These are phyloP conservation scores for Sycophila texana DNA, from an alignment of 2,888 invertebrate species.

Conservation along the genomic window DNA sequence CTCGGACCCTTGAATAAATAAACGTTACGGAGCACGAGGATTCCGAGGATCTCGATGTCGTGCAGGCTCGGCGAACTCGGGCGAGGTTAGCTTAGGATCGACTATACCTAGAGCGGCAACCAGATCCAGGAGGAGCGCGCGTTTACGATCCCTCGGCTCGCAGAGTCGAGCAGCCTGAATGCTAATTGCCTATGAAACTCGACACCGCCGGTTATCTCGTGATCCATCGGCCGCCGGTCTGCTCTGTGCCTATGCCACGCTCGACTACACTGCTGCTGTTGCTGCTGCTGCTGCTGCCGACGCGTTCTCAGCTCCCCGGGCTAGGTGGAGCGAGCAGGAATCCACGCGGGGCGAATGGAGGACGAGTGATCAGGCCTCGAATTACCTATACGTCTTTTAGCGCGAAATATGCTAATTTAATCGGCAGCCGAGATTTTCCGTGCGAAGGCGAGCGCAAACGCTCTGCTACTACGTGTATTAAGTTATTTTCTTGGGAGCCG, in stretches of 20 bases:
- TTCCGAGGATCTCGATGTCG: conserved; percentile 12
- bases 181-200: conserved; percentile 62
- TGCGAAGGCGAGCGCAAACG: neutral
- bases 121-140: conserved; percentile 23
- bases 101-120: conserved; percentile 7
- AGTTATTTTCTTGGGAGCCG: neutral
- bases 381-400: conserved; percentile 40
- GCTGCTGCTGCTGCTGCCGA: neutral
- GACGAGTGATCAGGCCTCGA: conserved; percentile 29
- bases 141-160: conserved; percentile 53
- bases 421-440: conserved; percentile 10
- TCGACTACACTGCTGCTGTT: conserved; percentile 12
- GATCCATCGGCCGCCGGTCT: conserved; percentile 32
- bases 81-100: conserved; percentile 30
- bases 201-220: conserved; percentile 56
- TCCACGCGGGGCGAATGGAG: conserved; percentile 1
- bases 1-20: conserved; percentile 34
- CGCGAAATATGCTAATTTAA: conserved; percentile 50
- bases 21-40: conserved; percentile 21
- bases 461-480: neutral
- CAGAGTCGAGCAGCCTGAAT: conserved; percentile 46
- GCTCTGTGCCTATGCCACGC: neutral
- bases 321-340: neutral
- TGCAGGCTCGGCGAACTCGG: neutral
- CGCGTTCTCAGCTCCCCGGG: no score